A percentile compares a stretch with the other conserved stretches of the same genome.
Conservation (phyloP, 1,140 invertebrate species). For the Drosophila simulans region DNA sequence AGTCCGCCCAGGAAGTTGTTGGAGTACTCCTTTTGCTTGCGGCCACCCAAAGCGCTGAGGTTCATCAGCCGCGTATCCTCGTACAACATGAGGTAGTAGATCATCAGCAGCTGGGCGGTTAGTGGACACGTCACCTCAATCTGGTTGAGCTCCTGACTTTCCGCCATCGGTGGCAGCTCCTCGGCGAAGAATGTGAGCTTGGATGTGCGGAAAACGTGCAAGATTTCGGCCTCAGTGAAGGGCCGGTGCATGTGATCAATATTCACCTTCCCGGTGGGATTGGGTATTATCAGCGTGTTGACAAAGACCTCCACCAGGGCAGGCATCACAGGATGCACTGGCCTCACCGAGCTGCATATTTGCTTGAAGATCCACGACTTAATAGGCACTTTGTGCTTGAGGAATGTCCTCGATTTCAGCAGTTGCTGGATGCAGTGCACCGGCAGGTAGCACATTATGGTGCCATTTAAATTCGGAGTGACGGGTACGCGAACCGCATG, state of each 20-base stretch:
- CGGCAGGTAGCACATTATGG: constrained; percentile 96
- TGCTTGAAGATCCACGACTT: constrained; percentile 98
- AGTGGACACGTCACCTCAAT: constrained; percentile 87
- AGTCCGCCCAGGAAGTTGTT: constrained; percentile 95
- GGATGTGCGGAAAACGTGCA: constrained; percentile 92
- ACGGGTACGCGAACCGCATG: constrained; percentile 98
- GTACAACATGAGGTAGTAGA: constrained; percentile 97
- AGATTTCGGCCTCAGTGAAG: constrained; percentile 95
- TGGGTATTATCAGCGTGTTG: constrained; percentile 94
- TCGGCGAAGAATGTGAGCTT: constrained; percentile 86
- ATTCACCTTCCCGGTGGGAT: constrained; percentile 84
- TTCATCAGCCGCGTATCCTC: constrained; percentile 95
- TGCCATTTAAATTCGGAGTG: constrained; percentile 94
- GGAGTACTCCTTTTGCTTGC: constrained; percentile 94
- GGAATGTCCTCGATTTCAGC: constrained; percentile 96
- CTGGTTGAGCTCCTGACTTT: constrained; percentile 58
- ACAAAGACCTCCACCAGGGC: constrained; percentile 98
- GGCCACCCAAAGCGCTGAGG: constrained; percentile 89
- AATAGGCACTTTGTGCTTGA: constrained; percentile 97
- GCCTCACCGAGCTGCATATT: constrained; percentile 93
- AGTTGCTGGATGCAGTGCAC: constrained; percentile 99
- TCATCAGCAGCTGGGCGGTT: constrained; percentile 94
- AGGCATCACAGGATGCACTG: constrained; percentile 96
- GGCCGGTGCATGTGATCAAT: constrained; percentile 94
- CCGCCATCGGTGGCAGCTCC: constrained; percentile 85